Evolutionary conservation across 92 coral and sea anemone genomes (phyloP).

Genomic region (Muricea muricata): DNA sequence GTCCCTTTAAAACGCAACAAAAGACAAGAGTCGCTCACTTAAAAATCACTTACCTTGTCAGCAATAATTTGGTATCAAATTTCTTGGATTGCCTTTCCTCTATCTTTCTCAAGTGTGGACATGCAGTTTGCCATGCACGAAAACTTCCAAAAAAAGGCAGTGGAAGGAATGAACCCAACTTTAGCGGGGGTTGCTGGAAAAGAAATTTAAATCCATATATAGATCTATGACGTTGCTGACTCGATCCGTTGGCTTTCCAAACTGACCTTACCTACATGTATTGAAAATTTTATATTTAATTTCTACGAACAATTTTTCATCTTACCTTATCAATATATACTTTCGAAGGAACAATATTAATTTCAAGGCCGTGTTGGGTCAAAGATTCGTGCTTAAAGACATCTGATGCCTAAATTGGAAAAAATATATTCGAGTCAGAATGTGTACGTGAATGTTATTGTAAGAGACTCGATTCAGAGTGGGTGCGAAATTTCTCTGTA

Average conservation of each 20-base stretch:
- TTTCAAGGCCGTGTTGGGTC: constrained; percentile 61
- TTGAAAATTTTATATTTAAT: no score
- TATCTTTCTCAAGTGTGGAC: background rate
- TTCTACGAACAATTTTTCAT: no score
- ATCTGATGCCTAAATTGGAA: constrained; percentile 74
- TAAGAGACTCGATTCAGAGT: no score
- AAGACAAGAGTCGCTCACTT: background rate
- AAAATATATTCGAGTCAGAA: no score
- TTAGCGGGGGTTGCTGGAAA: background rate
- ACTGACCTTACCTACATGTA: no score
- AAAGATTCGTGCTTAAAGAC: constrained; percentile 80
- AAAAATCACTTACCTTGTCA: background rate
- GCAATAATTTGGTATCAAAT: constrained; percentile 19
- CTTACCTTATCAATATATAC: background rate
- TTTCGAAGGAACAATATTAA: constrained; percentile 17
- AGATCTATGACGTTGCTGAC: no score
- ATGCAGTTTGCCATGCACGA: no score
- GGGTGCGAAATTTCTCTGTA: no score
- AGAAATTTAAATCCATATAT: background rate
- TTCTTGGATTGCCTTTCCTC: background rate
- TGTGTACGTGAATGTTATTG: no score
- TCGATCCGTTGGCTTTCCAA: no score
- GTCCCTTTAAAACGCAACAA: background rate
- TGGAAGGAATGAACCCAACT: no score
- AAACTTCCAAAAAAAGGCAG: no score